Evolutionary conservation across 2,888 invertebrate species (phyloP).

Genomic region (Ichneumoninae sp.): DNA sequence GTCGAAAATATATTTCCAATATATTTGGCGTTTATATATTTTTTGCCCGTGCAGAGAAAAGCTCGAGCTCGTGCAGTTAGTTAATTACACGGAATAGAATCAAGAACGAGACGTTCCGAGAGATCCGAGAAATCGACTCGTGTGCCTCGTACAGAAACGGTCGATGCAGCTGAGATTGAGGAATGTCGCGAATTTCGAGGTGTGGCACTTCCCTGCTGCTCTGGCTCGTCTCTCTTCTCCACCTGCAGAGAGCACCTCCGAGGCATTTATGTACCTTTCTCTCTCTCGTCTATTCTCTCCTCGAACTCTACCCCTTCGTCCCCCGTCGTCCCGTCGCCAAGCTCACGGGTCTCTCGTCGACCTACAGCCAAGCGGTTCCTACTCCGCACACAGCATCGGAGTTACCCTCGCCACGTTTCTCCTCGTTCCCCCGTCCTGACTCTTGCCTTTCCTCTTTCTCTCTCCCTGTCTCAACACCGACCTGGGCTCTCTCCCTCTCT

Average conservation of each 20-base stretch:
- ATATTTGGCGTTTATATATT: no score
- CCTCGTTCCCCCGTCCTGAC: constrained; percentile 8
- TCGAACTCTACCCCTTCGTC: not conserved
- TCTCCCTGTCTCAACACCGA: not conserved
- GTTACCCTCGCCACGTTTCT: constrained; percentile 17
- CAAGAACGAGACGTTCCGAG: constrained; percentile 53
- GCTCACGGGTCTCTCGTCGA: constrained; percentile 42
- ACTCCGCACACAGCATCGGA: constrained; percentile 11
- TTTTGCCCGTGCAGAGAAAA: not conserved
- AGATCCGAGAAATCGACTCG: constrained; percentile 1
- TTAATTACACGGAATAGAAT: not conserved
- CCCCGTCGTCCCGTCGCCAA: not conserved
- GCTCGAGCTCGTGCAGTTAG: not conserved
- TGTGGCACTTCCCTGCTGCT: constrained; percentile 73
- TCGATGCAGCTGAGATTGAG: constrained; percentile 66
- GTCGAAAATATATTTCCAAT: not conserved
- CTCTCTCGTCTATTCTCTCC: constrained; percentile 20
- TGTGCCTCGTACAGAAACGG: not conserved
- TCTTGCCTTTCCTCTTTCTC: constrained; percentile 23
- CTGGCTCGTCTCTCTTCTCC: constrained; percentile 57
- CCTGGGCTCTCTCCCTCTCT: constrained; percentile 13
- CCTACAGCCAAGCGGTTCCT: constrained; percentile 31
- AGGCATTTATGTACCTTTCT: not conserved
- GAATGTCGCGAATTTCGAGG: constrained; percentile 82
- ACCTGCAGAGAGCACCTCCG: constrained; percentile 49